A percentile compares a stretch with the other conserved stretches of the same genome.
Evolutionary conservation across 2,888 invertebrate genomes (phyloP).

Genomic region (Serrognathus titanus): DNA sequence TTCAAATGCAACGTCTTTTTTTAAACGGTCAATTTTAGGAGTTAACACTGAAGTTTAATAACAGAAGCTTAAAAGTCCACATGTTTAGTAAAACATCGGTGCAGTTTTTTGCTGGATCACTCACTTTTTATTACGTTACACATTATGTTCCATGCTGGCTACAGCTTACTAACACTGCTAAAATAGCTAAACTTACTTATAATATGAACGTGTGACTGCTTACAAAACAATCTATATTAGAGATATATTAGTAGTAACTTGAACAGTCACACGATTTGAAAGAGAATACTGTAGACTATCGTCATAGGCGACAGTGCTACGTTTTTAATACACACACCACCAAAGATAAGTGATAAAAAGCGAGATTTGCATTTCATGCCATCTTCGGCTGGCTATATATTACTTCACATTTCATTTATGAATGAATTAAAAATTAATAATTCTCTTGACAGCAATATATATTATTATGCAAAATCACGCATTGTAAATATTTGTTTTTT

Average conservation of each 20-base stretch:
- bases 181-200: conserved; percentile 30
- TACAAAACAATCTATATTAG: conserved; percentile 17
- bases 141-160: conserved; percentile 29
- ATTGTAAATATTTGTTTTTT: background rate
- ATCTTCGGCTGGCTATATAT: background rate
- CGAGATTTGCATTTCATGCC: background rate
- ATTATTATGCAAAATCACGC: conserved; percentile 1
- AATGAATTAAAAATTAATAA: background rate
- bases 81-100: conserved; percentile 20
- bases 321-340: conserved; percentile 9
- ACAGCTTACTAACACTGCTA: conserved; percentile 34
- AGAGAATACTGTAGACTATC: background rate
- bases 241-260: conserved; percentile 3
- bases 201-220: conserved; percentile 18
- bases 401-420: background rate
- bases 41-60: conserved; percentile 22
- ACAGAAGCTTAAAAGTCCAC: conserved; percentile 24
- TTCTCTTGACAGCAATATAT: conserved; percentile 1
- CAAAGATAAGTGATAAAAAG: conserved; percentile 6
- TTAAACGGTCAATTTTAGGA: conserved; percentile 11
- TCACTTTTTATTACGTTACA: conserved; percentile 20
- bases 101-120: conserved; percentile 20
- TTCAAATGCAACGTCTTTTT: conserved; percentile 11
- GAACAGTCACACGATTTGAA: conserved; percentile 5
- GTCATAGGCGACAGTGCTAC: background rate